Conservation (phyloP, 2,113 vertebrate species). For the Syrrhaptes paradoxus region DNA sequence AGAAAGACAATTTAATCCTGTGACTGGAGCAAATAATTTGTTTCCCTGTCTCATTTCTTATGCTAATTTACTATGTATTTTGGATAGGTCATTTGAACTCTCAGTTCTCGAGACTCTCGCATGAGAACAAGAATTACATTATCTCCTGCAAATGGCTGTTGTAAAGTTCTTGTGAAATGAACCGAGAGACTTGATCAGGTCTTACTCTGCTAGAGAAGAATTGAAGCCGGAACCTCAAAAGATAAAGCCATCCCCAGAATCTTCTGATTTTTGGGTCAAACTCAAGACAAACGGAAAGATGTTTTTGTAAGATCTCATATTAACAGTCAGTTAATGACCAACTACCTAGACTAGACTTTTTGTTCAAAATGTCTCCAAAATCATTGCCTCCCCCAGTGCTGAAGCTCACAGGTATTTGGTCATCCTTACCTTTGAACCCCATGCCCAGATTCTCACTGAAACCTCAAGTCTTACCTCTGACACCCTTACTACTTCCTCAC, state of each 20-base stretch:
- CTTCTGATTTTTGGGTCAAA: neutral
- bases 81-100: neutral
- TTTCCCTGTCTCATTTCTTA: conserved; percentile 11
- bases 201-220: neutral
- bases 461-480: neutral
- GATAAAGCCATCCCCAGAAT: neutral
- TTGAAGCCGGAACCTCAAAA: neutral
- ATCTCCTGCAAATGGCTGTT: neutral
- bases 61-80: conserved; percentile 17
- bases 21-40: conserved; percentile 20
- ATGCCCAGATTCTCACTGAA: neutral
- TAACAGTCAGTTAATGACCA: conserved; percentile 13
- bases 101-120: neutral
- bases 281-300: neutral
- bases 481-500: neutral
- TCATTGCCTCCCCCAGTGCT: neutral
- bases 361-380: neutral
- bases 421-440: neutral
- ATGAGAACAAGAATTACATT: neutral
- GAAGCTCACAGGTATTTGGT: neutral
- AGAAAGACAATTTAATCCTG: conserved; percentile 20
- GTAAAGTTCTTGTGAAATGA: neutral
- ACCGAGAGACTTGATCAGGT: fast-evolving
- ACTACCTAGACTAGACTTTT: neutral
- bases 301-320: conserved; percentile 19